Percentiles rank a stretch among this genome's conserved stretches.
These are phyloP conservation scores for Kobus ellipsiprymnus DNA, from an alignment of 2,113 vertebrate genomes.

Conservation along the genomic window DNA sequence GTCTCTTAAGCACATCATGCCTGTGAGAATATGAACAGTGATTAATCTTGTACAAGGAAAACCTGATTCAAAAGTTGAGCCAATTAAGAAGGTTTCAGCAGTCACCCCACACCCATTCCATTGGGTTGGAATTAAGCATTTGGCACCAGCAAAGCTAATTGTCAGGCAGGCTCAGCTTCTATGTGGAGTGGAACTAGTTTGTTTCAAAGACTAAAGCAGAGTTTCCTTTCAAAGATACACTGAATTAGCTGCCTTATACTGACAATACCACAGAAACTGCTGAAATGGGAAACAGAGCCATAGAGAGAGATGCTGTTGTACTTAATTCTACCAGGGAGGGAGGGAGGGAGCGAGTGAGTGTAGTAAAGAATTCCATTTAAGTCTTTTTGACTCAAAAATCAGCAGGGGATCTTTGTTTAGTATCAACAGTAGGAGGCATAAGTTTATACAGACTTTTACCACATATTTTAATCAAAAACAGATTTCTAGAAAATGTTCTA, in stretches of 20 bases:
- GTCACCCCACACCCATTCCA: background rate
- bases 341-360: background rate
- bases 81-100: background rate
- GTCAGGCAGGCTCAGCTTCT: background rate
- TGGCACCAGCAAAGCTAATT: slow-evolving; percentile 20
- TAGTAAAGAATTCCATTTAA: background rate
- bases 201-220: slow-evolving; percentile 27
- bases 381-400: background rate
- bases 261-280: background rate
- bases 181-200: background rate
- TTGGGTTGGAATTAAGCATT: background rate
- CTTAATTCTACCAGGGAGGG: background rate
- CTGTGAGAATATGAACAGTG: background rate
- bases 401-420: background rate
- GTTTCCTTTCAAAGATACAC: slow-evolving; percentile 17
- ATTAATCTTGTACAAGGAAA: slow-evolving; percentile 2
- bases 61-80: background rate
- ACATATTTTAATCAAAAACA: slow-evolving; percentile 20
- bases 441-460: background rate
- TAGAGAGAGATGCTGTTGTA: background rate
- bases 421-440: background rate
- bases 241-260: background rate
- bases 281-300: background rate
- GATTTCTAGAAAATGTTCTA: slow-evolving; percentile 21
- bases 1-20: background rate